phyloP scores from a whole-genome alignment of 2,113 vertebrate species.

The Corythornis vintsioides region DNA sequence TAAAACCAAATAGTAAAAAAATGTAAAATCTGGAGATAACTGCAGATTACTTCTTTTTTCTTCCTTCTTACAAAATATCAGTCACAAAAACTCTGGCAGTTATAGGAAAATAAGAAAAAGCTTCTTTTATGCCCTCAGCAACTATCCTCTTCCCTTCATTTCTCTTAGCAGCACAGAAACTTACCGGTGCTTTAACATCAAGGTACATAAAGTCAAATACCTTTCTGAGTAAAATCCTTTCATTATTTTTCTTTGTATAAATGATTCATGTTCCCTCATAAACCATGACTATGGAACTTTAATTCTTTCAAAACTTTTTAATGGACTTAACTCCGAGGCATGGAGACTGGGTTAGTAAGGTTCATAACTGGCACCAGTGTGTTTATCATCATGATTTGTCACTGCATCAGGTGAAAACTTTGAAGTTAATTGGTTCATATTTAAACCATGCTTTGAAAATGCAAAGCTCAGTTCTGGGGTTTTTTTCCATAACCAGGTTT shows the following conservation, averaged over 20 bases:
- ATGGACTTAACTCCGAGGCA: neutral
- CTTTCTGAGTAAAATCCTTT: constrained; percentile 33
- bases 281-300: neutral
- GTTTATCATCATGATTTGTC: constrained; percentile 45
- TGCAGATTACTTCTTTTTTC: neutral
- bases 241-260: constrained; percentile 43
- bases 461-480: neutral
- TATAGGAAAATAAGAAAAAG: neutral
- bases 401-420: constrained; percentile 35
- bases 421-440: constrained; percentile 51
- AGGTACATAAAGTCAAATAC: constrained; percentile 37
- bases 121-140: neutral
- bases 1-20: neutral
- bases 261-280: constrained; percentile 12
- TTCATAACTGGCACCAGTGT: neutral
- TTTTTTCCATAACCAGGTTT: constrained; percentile 30
- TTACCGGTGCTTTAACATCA: constrained; percentile 26
- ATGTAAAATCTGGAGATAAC: neutral
- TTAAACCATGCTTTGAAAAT: constrained; percentile 39
- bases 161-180: neutral
- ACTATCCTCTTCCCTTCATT: neutral
- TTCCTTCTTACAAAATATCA: neutral
- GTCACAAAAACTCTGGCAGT: neutral
- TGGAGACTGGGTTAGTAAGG: neutral
- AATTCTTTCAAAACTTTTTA: constrained; percentile 13